Conservation (phyloP, 2,797 vertebrate genomes). For the Furcifer pardalis region DNA sequence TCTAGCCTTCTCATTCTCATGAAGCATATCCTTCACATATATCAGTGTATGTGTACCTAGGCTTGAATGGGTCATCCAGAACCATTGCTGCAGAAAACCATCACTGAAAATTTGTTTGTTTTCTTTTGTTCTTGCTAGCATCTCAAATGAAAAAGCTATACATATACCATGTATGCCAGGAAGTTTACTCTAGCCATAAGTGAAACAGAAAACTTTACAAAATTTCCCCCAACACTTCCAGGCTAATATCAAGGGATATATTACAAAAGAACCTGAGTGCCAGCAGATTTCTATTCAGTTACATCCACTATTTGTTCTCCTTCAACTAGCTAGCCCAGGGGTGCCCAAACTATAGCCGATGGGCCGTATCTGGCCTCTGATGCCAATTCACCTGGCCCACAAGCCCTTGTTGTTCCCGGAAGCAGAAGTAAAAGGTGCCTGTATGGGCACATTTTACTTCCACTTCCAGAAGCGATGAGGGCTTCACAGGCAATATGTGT, state of each 20-base stretch:
- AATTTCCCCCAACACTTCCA: conserved; percentile 34
- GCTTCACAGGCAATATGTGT: no score
- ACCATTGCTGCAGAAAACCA: neutral
- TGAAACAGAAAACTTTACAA: conserved; percentile 17
- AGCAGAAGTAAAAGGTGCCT: no score
- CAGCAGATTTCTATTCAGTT: neutral
- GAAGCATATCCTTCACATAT: neutral
- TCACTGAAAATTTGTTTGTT: conserved; percentile 3
- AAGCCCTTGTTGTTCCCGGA: no score
- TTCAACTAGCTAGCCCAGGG: neutral
- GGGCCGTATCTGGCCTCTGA: no score
- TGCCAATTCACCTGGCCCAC: no score
- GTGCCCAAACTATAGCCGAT: no score
- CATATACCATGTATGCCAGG: neutral
- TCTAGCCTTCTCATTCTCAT: neutral
- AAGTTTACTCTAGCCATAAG: conserved; percentile 40
- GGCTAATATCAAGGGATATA: conserved; percentile 6
- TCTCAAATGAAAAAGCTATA: neutral
- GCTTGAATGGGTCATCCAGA: neutral
- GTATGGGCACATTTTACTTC: no score
- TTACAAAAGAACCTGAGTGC: neutral
- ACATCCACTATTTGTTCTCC: conserved; percentile 25
- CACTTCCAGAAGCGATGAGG: no score
- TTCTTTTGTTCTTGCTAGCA: neutral
- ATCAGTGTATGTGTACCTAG: neutral